phyloP scores from a whole-genome alignment of 1,140 invertebrate genomes.

The Brachionus rotundiformis region DNA sequence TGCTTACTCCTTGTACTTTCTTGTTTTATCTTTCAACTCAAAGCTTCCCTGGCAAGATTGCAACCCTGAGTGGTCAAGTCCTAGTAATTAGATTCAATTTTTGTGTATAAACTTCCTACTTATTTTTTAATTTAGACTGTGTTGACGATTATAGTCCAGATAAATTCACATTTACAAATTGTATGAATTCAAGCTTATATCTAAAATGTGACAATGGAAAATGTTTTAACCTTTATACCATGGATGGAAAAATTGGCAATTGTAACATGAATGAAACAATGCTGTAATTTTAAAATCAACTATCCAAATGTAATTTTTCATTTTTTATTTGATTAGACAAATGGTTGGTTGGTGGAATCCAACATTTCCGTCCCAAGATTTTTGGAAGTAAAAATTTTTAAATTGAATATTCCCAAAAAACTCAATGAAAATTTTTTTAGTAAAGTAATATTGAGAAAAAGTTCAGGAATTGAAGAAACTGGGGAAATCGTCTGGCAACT shows the following conservation, averaged over 20 bases:
- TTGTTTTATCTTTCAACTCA: slow-evolving; percentile 77
- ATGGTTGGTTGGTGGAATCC: slow-evolving; percentile 18
- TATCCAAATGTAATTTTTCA: too few relatives aligned
- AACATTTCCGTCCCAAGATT: slow-evolving; percentile 61
- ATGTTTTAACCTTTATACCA: neutral
- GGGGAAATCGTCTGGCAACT: slow-evolving; percentile 50
- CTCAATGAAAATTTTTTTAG: too few relatives aligned
- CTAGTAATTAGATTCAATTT: slow-evolving; percentile 68
- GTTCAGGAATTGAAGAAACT: slow-evolving; percentile 51
- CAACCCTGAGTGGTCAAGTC: slow-evolving; percentile 72
- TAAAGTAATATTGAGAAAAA: slow-evolving; percentile 55
- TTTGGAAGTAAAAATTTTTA: slow-evolving; percentile 24
- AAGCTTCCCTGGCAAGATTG: slow-evolving; percentile 81
- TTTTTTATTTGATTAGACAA: neutral
- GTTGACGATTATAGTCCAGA: slow-evolving; percentile 45
- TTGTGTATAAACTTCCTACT: too few relatives aligned
- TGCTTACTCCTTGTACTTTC: slow-evolving; percentile 89
- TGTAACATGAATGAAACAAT: slow-evolving; percentile 18
- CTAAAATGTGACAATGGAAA: slow-evolving; percentile 43
- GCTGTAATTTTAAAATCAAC: neutral
- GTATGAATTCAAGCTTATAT: neutral
- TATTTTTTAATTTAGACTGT: too few relatives aligned
- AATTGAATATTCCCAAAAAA: too few relatives aligned
- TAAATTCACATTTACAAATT: slow-evolving; percentile 38
- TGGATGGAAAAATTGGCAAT: neutral